phyloP scores from a whole-genome alignment of 53 echinoderm and acorn worm species.

The Temnopleurus reevesii region DNA sequence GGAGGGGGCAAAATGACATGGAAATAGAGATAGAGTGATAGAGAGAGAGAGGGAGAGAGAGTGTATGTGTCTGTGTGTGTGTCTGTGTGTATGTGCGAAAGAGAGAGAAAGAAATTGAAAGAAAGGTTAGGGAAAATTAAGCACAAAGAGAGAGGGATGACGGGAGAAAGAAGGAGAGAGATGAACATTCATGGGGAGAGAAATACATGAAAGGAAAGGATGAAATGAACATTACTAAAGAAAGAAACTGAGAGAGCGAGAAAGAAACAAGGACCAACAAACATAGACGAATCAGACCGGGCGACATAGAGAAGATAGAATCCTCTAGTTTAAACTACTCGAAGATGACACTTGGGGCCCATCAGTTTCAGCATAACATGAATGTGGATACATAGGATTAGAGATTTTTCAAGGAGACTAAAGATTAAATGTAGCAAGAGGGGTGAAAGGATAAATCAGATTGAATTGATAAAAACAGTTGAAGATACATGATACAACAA shows the following conservation, averaged over 20 bases:
- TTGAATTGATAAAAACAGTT: no score
- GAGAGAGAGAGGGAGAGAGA: background rate
- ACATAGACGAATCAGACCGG: background rate
- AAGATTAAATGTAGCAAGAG: no score
- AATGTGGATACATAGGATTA: background rate
- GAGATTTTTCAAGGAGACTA: slow-evolving; percentile 29
- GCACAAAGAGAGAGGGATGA: background rate
- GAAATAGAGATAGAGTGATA: no score
- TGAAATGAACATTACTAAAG: no score
- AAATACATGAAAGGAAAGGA: background rate
- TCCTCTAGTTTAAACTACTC: background rate
- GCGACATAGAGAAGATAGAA: background rate
- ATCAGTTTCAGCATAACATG: slow-evolving; percentile 5
- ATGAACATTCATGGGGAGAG: background rate
- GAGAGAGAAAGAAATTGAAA: no score
- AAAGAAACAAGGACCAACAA: background rate
- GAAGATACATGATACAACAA: no score
- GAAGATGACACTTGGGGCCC: slow-evolving; percentile 21
- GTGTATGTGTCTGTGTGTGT: no score
- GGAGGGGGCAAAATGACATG: no score
- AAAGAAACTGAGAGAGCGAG: background rate
- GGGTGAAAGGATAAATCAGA: no score
- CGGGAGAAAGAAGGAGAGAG: background rate
- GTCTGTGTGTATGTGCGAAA: no score
- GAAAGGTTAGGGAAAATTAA: no score